phyloP scores from a whole-genome alignment of 2,113 vertebrate genomes.

The Ictalurus punctatus region DNA sequence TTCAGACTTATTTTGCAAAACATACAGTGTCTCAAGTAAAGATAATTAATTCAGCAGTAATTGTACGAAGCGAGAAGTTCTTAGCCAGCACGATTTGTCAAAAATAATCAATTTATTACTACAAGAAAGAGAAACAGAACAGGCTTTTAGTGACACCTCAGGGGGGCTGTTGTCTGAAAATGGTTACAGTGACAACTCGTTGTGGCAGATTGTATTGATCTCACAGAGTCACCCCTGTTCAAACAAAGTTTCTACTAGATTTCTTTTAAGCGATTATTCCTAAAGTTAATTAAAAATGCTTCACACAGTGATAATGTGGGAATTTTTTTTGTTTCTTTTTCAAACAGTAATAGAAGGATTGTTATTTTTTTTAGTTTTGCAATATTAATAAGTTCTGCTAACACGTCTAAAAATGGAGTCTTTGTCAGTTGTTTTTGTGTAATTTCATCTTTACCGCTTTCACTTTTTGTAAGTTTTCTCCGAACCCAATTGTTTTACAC shows the following conservation, averaged over 20 bases:
- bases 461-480: neutral
- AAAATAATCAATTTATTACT: slow-evolving; percentile 17
- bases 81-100: slow-evolving; percentile 3
- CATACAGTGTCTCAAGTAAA: neutral
- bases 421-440: neutral
- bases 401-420: neutral
- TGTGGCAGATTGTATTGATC: slow-evolving; percentile 59
- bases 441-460: neutral
- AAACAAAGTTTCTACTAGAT: slow-evolving; percentile 45
- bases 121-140: slow-evolving; percentile 42
- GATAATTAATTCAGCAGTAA: slow-evolving; percentile 7
- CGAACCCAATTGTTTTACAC: neutral
- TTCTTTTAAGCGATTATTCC: slow-evolving; percentile 31
- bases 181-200: slow-evolving; percentile 49
- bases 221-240: slow-evolving; percentile 53
- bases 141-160: slow-evolving; percentile 32
- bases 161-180: slow-evolving; percentile 30
- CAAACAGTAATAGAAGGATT: neutral
- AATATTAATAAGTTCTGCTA: neutral
- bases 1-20: slow-evolving; percentile 20
- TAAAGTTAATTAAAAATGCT: slow-evolving; percentile 48
- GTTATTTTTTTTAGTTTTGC: slow-evolving; percentile 2
- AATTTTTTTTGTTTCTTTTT: neutral
- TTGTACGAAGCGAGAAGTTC: neutral
- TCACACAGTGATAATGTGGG: slow-evolving; percentile 7